Conservation (phyloP, 1,140 invertebrate genomes). For the Tachypleus tridentatus region DNA sequence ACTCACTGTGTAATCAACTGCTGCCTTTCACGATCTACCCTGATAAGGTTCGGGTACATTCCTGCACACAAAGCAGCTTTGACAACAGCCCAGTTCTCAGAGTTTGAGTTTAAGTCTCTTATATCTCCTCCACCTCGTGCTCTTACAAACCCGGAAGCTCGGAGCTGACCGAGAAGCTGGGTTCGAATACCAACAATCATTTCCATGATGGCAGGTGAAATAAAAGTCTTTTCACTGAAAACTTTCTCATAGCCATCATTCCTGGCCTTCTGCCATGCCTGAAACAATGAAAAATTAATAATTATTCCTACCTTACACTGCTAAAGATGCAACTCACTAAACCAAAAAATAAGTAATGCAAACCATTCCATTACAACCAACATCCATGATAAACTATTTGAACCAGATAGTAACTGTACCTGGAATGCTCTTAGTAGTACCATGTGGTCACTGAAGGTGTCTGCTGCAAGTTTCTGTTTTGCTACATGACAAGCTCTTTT, state of each 20-base stretch:
- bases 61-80: slow-evolving; percentile 79
- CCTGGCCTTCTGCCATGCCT: slow-evolving; percentile 51
- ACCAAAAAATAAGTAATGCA: no score
- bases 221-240: slow-evolving; percentile 67
- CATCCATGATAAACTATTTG: no score
- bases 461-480: slow-evolving; percentile 55
- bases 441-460: slow-evolving; percentile 84
- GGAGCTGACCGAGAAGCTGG: slow-evolving; percentile 70
- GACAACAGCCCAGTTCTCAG: slow-evolving; percentile 79
- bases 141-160: slow-evolving; percentile 69
- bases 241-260: slow-evolving; percentile 50
- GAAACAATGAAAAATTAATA: slow-evolving; percentile 16
- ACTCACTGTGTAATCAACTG: slow-evolving; percentile 48
- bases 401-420: slow-evolving; percentile 30
- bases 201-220: slow-evolving; percentile 73
- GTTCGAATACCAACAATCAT: slow-evolving; percentile 56
- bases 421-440: slow-evolving; percentile 72
- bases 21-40: slow-evolving; percentile 45
- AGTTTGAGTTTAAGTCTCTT: slow-evolving; percentile 64
- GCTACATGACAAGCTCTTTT: slow-evolving; percentile 46
- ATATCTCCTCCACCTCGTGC: slow-evolving; percentile 59
- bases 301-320: slow-evolving; percentile 34
- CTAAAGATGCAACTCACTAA: background rate
- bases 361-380: no score
- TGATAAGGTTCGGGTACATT: slow-evolving; percentile 73